Conservation (phyloP, 2,113 vertebrate species). For the Scortum barcoo region DNA sequence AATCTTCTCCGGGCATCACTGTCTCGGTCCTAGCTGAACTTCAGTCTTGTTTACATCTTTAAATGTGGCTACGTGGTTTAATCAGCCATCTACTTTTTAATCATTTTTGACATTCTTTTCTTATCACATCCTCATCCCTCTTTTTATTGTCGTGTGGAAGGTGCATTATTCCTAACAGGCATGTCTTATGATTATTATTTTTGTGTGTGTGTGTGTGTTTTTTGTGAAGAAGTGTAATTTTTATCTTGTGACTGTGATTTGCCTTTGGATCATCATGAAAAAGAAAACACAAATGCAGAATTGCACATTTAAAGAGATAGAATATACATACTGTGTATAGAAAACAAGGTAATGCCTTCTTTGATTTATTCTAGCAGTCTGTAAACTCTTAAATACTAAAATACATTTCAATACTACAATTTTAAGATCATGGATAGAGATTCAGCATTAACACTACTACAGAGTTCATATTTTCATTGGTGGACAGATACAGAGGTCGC, state of each 20-base stretch:
- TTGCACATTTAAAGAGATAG: slow-evolving; percentile 67
- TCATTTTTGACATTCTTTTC: slow-evolving; percentile 19
- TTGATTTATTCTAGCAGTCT: neutral
- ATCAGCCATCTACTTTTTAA: neutral
- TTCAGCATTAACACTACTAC: slow-evolving; percentile 3
- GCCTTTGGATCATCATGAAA: slow-evolving; percentile 25
- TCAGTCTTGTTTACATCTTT: slow-evolving; percentile 41
- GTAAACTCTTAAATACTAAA: slow-evolving; percentile 21
- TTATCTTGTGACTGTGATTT: slow-evolving; percentile 43
- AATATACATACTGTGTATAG: slow-evolving; percentile 53
- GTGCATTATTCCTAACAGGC: slow-evolving; percentile 33
- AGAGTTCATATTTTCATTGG: slow-evolving; percentile 2
- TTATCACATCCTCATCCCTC: neutral
- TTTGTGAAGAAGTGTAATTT: slow-evolving; percentile 56
- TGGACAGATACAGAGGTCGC: neutral
- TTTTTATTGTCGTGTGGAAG: slow-evolving; percentile 34
- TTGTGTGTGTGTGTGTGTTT: slow-evolving; percentile 11
- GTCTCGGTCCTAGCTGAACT: neutral
- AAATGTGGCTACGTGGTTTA: slow-evolving; percentile 1
- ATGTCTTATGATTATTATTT: slow-evolving; percentile 24
- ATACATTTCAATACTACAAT: slow-evolving; percentile 18
- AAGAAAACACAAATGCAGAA: slow-evolving; percentile 48
- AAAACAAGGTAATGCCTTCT: slow-evolving; percentile 21
- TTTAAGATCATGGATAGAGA: slow-evolving; percentile 10
- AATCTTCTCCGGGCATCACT: neutral